Conservation (phyloP, 2,888 invertebrate genomes). For the Pedicia rivosa region DNA sequence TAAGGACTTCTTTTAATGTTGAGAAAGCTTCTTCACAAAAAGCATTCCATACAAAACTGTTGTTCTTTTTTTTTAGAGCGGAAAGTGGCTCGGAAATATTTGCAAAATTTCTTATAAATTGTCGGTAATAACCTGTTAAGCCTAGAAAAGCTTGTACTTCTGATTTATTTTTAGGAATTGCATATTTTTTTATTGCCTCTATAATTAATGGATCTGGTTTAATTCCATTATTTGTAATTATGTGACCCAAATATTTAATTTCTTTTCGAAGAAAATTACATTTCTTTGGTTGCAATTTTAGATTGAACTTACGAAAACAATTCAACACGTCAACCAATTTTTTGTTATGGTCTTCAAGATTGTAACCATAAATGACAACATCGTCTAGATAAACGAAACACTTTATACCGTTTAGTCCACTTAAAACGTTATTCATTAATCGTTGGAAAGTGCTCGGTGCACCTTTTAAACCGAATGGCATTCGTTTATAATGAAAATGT, state of each 20-base stretch:
- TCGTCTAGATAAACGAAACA: background rate
- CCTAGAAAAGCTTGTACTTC: conserved; percentile 17
- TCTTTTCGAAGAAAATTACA: conserved; percentile 14
- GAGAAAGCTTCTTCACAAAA: background rate
- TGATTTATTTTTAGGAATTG: conserved; percentile 11
- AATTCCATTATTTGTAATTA: conserved; percentile 15
- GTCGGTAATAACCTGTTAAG: conserved; percentile 19
- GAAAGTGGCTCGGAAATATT: background rate
- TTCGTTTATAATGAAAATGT: too few relatives aligned
- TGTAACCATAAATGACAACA: conserved; percentile 8
- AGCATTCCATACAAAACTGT: background rate
- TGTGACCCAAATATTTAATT: conserved; percentile 13
- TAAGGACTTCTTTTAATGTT: background rate
- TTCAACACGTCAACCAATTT: conserved; percentile 13
- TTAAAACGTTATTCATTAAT: background rate
- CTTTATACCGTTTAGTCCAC: background rate
- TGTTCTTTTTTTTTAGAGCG: background rate
- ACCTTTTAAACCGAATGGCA: background rate
- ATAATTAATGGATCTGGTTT: conserved; percentile 17
- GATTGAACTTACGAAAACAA: conserved; percentile 11
- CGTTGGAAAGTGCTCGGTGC: background rate
- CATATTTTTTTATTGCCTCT: conserved; percentile 17
- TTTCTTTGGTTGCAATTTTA: conserved; percentile 15
- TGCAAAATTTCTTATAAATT: conserved; percentile 8
- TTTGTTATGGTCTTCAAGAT: conserved; percentile 15